These are phyloP conservation scores for Loxodonta africana DNA, from an alignment of 2,113 vertebrate species.

Conservation along the genomic window DNA sequence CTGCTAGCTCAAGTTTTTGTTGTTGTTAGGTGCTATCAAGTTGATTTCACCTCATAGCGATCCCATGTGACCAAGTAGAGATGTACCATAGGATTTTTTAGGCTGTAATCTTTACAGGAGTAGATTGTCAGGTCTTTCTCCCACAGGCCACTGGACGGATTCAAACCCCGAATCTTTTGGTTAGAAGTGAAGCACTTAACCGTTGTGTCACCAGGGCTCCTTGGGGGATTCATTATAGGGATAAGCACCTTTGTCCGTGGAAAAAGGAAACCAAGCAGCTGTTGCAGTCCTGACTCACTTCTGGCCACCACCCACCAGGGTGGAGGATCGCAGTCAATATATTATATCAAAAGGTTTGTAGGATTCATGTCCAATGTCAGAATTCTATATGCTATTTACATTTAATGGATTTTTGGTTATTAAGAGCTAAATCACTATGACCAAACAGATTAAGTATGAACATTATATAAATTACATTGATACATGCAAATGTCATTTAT, in stretches of 20 bases:
- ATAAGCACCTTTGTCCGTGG: neutral
- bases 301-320: neutral
- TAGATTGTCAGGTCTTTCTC: neutral
- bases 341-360: neutral
- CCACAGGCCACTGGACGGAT: no score
- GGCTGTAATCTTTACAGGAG: neutral
- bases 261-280: neutral
- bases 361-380: neutral
- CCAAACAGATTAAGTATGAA: neutral
- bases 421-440: neutral
- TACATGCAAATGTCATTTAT: neutral
- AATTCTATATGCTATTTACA: neutral
- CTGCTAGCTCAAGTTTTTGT: neutral
- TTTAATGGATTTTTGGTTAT: neutral
- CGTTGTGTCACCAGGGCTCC: neutral
- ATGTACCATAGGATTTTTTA: neutral
- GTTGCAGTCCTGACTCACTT: neutral
- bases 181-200: neutral
- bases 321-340: neutral
- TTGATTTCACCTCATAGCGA: no score
- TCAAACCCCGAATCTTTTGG: no score
- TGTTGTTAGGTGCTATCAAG: neutral
- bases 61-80: neutral
- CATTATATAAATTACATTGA: neutral
- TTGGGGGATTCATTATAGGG: neutral